Base-by-base conservation (phyloP, 1,140 invertebrate genomes). In the Trypoxylus dichotomus region DNA sequence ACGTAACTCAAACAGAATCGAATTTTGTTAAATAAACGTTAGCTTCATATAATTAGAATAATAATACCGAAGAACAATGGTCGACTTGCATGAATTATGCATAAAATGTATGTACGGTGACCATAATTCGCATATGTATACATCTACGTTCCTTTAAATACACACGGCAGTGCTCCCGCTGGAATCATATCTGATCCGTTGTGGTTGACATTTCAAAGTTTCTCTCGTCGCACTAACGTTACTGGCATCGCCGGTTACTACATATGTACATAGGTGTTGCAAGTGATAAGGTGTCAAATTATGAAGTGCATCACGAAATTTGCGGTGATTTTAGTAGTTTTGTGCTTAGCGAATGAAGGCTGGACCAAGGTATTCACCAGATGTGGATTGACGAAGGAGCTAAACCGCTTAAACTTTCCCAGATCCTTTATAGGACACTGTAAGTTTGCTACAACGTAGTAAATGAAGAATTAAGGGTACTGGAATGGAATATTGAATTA, bases 381-480 rank as follows among this genome's bases (percentile, higher is more conserved):
- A 84, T 90, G 89, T 81, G 86, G 89, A 77, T 81, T 90, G 25
- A 88, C 88, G 1, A 82, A 87, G 29, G 88, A 89, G 80, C 81
- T 90, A 60, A 79, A 88, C 75, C 87, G 87, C 80, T 86, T 85
- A 74, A 86, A 84, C 82, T 89, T 89, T 79, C 85, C 86, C 80
- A 87, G 87, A 83, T 88, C 86, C 21, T 89, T 87, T 79, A 82
- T 89, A 72, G 89, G 88, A 80, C 88, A 90, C 83, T 90, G 89
- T 90, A 82, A 89, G 89, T 88, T 63, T 37, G 10, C 10, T 37
- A 37, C 5, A 8, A 37, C 5, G 10, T 37, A 37, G 0, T 37
- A 37, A 8, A 37, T 37, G 32, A 37, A 1, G 10, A 37, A 37
- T 37, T 37, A 8, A 37, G 7, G 2, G 7, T 32, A 32, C 2